A percentile compares a stretch with the other conserved stretches of the same genome.
Evolutionary conservation across 2,113 vertebrate genomes (phyloP).

Genomic region (Hippocampus guttulatus): DNA sequence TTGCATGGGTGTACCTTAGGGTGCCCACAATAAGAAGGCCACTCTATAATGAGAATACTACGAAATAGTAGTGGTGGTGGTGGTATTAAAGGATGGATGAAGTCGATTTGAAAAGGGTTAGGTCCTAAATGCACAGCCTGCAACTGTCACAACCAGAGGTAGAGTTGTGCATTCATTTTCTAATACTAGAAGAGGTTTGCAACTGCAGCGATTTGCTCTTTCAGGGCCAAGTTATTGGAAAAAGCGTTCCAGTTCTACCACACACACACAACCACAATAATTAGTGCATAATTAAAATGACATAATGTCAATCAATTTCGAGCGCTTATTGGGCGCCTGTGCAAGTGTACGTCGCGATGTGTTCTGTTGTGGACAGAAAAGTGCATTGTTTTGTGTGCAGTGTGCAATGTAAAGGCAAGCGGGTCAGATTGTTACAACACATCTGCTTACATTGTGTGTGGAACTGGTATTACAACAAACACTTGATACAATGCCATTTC

Average conservation of each 20-base stretch:
- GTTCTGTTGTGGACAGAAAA: neutral
- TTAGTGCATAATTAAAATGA: neutral
- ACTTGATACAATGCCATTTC: neutral
- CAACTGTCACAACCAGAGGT: neutral
- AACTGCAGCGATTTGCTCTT: neutral
- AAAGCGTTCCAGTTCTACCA: neutral
- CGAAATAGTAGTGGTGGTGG: too few relatives aligned
- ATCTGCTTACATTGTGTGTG: neutral
- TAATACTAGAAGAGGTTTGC: neutral
- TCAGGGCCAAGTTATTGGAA: neutral
- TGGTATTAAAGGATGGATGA: too few relatives aligned
- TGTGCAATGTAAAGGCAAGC: neutral
- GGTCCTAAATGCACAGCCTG: neutral
- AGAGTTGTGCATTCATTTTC: neutral
- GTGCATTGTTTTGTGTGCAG: neutral
- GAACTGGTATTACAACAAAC: conserved; percentile 4
- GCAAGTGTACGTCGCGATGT: neutral
- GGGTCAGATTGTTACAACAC: neutral
- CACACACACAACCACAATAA: neutral
- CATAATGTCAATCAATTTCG: neutral
- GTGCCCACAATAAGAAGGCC: too few relatives aligned
- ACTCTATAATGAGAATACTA: too few relatives aligned
- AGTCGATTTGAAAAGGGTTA: too few relatives aligned
- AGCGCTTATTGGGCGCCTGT: neutral
- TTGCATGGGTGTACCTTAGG: too few relatives aligned